A percentile compares a stretch with the other conserved stretches of the same genome.
phyloP scores from a whole-genome alignment of 2,797 vertebrate genomes.

The Sciaenops ocellatus region DNA sequence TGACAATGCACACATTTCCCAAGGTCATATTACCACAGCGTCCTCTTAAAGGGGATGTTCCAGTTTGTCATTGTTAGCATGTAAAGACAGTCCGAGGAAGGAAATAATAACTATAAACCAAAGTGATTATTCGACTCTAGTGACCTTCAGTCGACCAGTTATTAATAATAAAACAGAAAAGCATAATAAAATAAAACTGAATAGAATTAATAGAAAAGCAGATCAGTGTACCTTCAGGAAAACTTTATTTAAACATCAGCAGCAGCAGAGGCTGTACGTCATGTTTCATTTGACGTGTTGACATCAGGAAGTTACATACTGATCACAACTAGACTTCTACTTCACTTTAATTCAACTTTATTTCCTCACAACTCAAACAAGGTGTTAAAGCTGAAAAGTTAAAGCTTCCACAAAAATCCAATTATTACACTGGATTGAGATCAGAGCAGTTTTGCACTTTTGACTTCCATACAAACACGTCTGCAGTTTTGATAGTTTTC shows the following conservation, averaged over 20 bases:
- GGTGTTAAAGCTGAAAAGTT: neutral
- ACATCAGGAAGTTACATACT: neutral
- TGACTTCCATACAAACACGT: neutral
- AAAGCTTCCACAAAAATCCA: neutral
- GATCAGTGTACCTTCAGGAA: neutral
- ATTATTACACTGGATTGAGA: neutral
- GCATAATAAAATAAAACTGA: neutral
- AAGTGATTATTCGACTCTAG: neutral
- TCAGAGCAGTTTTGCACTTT: neutral
- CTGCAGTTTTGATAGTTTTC: neutral
- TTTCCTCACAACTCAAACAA: neutral
- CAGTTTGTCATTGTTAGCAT: neutral
- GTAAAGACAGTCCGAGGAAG: constrained; percentile 4
- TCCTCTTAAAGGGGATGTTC: constrained; percentile 70
- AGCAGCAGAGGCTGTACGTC: neutral
- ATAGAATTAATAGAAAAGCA: neutral
- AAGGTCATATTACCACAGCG: constrained; percentile 48
- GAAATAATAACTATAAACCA: neutral
- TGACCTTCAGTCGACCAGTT: neutral
- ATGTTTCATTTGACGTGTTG: neutral
- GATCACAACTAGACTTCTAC: too few relatives aligned
- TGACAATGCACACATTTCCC: constrained; percentile 35
- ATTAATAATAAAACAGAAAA: neutral
- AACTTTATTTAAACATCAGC: neutral
- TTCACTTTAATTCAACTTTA: neutral